Evolutionary conservation across 2,113 vertebrate species (phyloP).

Genomic region (human (Homo sapiens)): GRCh38 chr11:90333501-90334000

Average conservation of each 20-base stretch:
- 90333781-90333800: background rate
- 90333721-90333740: background rate
- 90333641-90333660: background rate
- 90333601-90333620: background rate
- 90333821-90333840: background rate
- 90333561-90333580: background rate
- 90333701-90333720: background rate
- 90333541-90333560: background rate
- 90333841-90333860: background rate
- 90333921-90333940: background rate
- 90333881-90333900: background rate
- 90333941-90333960: background rate
- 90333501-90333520: slow-evolving; percentile 16
- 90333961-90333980: background rate
- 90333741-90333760: background rate
- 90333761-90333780: background rate
- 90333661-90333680: background rate
- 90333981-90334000: background rate
- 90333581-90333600: background rate
- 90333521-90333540: slow-evolving; percentile 8
- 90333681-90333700: background rate
- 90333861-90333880: background rate
- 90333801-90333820: background rate
- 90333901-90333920: background rate
- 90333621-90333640: slow-evolving; percentile 4